phyloP scores from a whole-genome alignment of 2,113 vertebrate genomes.

The Peromyscus leucopus region DNA sequence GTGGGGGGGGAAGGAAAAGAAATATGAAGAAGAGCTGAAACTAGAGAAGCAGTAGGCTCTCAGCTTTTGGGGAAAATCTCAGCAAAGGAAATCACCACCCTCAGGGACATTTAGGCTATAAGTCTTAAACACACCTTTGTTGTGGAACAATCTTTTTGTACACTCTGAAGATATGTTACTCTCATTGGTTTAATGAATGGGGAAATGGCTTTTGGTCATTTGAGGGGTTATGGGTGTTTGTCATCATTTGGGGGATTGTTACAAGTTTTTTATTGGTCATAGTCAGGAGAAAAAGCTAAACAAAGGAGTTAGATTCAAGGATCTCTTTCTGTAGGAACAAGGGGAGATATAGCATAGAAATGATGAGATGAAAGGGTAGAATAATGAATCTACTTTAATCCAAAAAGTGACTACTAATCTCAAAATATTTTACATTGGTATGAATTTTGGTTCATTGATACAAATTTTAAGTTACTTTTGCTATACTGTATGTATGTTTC shows the following conservation, averaged over 20 bases:
- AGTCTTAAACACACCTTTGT: not conserved
- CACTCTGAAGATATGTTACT: too few relatives aligned
- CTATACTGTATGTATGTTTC: not conserved
- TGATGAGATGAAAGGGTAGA: not conserved
- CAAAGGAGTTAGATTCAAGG: not conserved
- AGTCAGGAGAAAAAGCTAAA: not conserved
- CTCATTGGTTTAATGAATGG: not conserved
- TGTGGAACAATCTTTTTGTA: not conserved
- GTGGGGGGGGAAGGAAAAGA: not conserved
- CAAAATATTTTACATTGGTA: not conserved
- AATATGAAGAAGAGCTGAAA: accelerated
- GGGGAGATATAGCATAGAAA: not conserved
- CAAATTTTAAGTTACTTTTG: not conserved
- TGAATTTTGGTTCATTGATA: not conserved
- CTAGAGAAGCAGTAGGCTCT: not conserved
- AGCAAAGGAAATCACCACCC: not conserved
- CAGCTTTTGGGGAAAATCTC: accelerated
- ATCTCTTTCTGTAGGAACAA: not conserved
- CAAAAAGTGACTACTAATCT: not conserved
- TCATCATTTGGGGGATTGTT: not conserved
- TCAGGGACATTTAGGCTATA: not conserved
- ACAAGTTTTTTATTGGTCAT: not conserved
- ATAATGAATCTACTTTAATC: not conserved
- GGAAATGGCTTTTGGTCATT: not conserved
- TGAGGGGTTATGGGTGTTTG: not conserved